Evolutionary conservation across 2,888 invertebrate genomes (phyloP), one percentile per base, ranked within the genome.

Genomic region (Tetheella fluctuosa): DNA sequence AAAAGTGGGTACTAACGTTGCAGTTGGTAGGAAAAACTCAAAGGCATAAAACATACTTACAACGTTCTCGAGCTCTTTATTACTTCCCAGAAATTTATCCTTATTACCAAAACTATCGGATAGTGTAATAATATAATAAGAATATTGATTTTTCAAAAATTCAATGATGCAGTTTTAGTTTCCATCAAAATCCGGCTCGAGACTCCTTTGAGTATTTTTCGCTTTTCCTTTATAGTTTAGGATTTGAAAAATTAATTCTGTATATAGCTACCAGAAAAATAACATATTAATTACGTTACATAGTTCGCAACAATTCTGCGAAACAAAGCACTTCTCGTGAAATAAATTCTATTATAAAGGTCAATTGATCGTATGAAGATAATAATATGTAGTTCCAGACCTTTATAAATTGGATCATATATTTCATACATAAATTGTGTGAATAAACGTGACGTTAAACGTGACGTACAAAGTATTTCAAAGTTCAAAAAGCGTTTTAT

Each of bases 351-450:
- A 48, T 48, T 48, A 48, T 10, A 48, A 48, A 48, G 20, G 48
- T 48, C 48, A 48, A 48, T 0, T 48, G 48, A 48, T 48, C 48
- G 17, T 20, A 20, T 20, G 20, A 20, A 48, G n/a, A 17, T 1
- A 48, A 20, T 17, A n/a, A 42, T 6, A 42, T 42, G 42, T 48
- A 20, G 48, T 2, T 20, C 39, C 1, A n/a, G 8, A 20, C 48
- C 48, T 7, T 48, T 48, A 48, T 48, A 48, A 42, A 42, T 42
- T 42, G 42, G 42, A 42, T 48, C 48, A 20, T 48, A 48, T 20
- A 48, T 48, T 39, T 48, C 48, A 42, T 17, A 42, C 48, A 20
- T 48, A 48, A 20, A 48, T 48, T n/a, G 3, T 7, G n/a, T 39
- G 39, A n/a, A 10, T 7, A 20, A 15, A 8, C 39, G 20, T 48